Percentiles rank a stretch among this genome's conserved stretches.
Conservation (phyloP, 2,888 invertebrate species). For the Apodemia duryi region DNA sequence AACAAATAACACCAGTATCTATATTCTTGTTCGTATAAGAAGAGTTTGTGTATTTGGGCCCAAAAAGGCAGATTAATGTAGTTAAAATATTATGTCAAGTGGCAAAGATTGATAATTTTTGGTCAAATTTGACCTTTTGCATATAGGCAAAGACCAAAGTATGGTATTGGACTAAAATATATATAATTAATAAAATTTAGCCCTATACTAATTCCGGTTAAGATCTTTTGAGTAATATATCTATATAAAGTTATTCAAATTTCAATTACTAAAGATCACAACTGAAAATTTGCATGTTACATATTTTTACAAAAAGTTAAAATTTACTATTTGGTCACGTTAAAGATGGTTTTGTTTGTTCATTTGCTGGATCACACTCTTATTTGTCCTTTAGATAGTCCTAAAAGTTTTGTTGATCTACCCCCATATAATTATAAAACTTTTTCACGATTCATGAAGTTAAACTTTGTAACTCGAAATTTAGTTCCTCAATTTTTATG, state of each 20-base stretch:
- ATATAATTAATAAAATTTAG: constrained; percentile 1
- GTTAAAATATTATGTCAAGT: neutral
- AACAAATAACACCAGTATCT: neutral
- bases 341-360: neutral
- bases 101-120: neutral
- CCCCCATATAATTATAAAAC: neutral
- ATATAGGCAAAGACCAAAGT: constrained; percentile 36
- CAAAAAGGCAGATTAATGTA: neutral
- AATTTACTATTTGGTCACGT: neutral
- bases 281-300: neutral
- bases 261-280: neutral
- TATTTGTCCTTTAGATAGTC: neutral
- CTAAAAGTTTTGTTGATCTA: neutral
- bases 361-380: neutral
- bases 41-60: constrained; percentile 3
- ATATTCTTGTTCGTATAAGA: constrained; percentile 1
- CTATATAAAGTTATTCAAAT: neutral
- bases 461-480: neutral
- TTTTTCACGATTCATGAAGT: neutral
- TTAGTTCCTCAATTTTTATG: neutral
- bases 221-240: neutral
- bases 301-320: neutral
- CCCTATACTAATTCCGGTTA: neutral
- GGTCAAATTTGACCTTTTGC: neutral
- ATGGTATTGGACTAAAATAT: constrained; percentile 2